Base-by-base conservation (phyloP, 1,140 invertebrate genomes). In the Belonocnema kinseyi region DNA sequence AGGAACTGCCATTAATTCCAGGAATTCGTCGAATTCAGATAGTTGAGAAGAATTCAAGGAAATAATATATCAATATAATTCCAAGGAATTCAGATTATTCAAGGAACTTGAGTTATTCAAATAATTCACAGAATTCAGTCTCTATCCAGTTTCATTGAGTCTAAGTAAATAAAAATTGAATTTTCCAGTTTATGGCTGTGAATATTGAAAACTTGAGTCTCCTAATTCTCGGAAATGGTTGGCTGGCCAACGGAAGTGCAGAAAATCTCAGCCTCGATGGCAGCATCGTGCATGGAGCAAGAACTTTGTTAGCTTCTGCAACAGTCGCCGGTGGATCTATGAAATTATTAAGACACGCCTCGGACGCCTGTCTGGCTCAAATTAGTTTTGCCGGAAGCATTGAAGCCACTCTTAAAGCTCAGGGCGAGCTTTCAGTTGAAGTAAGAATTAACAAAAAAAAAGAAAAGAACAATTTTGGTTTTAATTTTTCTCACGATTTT, bases 181-280 rank as follows among this genome's bases (percentile, higher is more conserved):
- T 82, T 82, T 86, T 88, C 77, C 82, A 95, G 95, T 97, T 97
- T 89, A 95, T 97, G 94, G 95, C 96, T n/a, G 93, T 98, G 33
- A 95, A 97, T 85, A 92, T 98, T 50, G 94, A 95, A 80, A 97
- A 97, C 86, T 93, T 97, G 78, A 96, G 95, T 77, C 92, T 97
- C 12, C 94, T 96, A 81, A 91, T 95, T 70, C 92, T 96, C 77
- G 93, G 93, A 72, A 94, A 95, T 70, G 94, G 95, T 21, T 97
- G 95, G 93, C 91, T 96, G 50, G 91, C 96, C 0, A 95, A 96
- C 90, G 93, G 94, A 16, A 95, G 94, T 46, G 94, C 96, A 2
- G 94, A 94, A 77, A 95, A 96, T 85, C 89, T 98, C 1, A 94
- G 94, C 83, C 91, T 97, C 50, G 96, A 97, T 90, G 95, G 96